Percentiles rank a stretch among this genome's conserved stretches.
These are phyloP conservation scores for Lindbergichthys nudifrons DNA, from an alignment of 2,797 vertebrate species.

Conservation along the genomic window DNA sequence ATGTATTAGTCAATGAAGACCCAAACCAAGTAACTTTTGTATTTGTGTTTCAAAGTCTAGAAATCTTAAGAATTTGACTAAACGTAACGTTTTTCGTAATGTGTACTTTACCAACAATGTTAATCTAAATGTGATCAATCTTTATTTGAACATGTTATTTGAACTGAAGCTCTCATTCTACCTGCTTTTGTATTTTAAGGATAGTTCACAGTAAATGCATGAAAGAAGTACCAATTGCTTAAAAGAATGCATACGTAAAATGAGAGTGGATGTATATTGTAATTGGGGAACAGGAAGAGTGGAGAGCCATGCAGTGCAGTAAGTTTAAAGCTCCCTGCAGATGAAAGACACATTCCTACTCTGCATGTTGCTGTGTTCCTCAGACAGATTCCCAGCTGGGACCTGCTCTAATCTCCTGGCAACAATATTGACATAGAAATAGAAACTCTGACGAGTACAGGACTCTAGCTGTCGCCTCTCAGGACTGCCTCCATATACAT, in stretches of 20 bases:
- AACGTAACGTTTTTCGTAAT: background rate
- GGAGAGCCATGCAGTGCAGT: conserved; percentile 63
- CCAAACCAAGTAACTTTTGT: background rate
- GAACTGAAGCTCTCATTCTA: too few species aligned
- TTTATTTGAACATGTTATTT: background rate
- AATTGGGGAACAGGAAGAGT: conserved; percentile 48
- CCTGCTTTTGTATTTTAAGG: background rate
- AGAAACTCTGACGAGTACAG: conserved; percentile 77
- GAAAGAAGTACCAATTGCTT: background rate
- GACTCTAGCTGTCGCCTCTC: conserved; percentile 68
- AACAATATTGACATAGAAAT: conserved; percentile 84
- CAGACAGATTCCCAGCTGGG: conserved; percentile 81
- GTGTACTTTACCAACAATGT: background rate
- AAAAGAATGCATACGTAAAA: conserved; percentile 6
- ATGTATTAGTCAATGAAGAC: background rate
- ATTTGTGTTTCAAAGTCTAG: background rate
- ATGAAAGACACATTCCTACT: conserved; percentile 85
- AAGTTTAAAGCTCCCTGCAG: conserved; percentile 70
- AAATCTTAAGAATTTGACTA: background rate
- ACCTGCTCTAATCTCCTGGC: conserved; percentile 84
- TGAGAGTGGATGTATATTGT: conserved; percentile 25
- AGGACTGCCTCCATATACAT: conserved; percentile 62
- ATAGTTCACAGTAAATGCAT: conserved; percentile 2
- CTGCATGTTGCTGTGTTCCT: conserved; percentile 80
- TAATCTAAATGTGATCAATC: background rate